Base-by-base conservation (phyloP, 2,113 vertebrate species). In the Pycnonotus jocosus region DNA sequence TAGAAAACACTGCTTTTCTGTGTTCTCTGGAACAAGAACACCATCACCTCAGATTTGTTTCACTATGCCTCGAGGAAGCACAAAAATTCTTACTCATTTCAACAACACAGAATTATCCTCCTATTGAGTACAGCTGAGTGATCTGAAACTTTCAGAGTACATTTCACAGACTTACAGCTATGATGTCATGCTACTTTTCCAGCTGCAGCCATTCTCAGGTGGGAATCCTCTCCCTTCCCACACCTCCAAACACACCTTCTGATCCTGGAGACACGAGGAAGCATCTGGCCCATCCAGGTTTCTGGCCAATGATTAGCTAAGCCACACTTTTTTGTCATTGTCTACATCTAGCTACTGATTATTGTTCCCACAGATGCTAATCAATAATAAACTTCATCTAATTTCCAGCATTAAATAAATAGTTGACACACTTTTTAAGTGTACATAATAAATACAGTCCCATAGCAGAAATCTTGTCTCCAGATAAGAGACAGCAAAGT, bases 41-140 rank as follows among this genome's bases (percentile, higher is more conserved):
- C 31, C 50, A 76, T 27, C 27, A 84, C 16, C 15, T 51, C 2
- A 0, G 50, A 69, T 38, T 60, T 56, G 27, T 35, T 83, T 77
- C 54, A 38, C 1, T 1, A 15, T 30, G 38, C 33, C 2, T 2
- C 0, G 0, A 79, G 21, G 30, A 60, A 92, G 19, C 20, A 88
- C 17, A 79, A 54, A 25, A 45, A 45, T 86, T 86, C 22, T 50
- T 35, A 42, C 3, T 18, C 13, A 1, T 70, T 90, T 57, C 50
- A 73, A 66, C 28, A 81, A 84, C 80, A 72, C 3, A 28, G 9
- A 6, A 47, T 40, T 30, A 61, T 11, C 28, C 51, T 86, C 24
- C 42, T 45, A 5, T 22, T 84, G 6, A 7, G 44, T 51, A 42
- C 23, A 60, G 7, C 27, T 7, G 54, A 73, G n/a, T 5, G 11